Base-by-base conservation (phyloP, 2,797 vertebrate genomes). In the Otolemur crassicaudatus region DNA sequence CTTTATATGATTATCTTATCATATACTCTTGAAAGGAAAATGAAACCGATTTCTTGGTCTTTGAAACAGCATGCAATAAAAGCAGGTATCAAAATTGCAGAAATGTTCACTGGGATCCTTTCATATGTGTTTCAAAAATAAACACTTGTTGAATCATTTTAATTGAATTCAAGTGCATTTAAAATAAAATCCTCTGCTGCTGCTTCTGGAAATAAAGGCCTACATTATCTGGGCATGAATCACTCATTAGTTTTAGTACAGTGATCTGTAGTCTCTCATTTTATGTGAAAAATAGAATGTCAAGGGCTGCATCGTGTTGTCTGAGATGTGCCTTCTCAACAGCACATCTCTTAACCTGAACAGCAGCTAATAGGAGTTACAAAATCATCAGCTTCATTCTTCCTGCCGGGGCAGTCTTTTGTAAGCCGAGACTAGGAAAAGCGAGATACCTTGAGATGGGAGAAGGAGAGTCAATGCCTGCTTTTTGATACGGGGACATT, bases 71-170 rank as follows among this genome's bases (percentile, higher is more conserved):
- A 65, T 8, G 16, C 34, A 37, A 5, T 92, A 90, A 70, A 72
- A 56, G 63, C 6, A 25, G 43, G 49, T 60, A 5, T 58, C 46
- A 86, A 70, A 91, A 75, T 29, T 86, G 29, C 4, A 53, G 27
- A 46, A 67, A 61, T 13, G 13, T 56, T 82, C 58, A 58, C 1
- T 63, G 58, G 77, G 7, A 60, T 82, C 5, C 16, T 77, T n/a
- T 84, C 76, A 19, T 19, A 11, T 84, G 25, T 65, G 27, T 93
- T 96, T 96, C 25, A 90, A 92, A 93, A 92, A 4, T 77, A 80
- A 89, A 80, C 61, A 27, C 23, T 90, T 83, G 2, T 60, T 92
- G 31, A 76, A 76, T 65, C 86, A 43, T 86, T 83, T 92, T 67
- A 94, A 75, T 49, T 49, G 63, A 95, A 72, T 72, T 72, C 20